Evolutionary conservation across 2,797 vertebrate genomes (phyloP).

Genomic region (Diglossa cyanea): DNA sequence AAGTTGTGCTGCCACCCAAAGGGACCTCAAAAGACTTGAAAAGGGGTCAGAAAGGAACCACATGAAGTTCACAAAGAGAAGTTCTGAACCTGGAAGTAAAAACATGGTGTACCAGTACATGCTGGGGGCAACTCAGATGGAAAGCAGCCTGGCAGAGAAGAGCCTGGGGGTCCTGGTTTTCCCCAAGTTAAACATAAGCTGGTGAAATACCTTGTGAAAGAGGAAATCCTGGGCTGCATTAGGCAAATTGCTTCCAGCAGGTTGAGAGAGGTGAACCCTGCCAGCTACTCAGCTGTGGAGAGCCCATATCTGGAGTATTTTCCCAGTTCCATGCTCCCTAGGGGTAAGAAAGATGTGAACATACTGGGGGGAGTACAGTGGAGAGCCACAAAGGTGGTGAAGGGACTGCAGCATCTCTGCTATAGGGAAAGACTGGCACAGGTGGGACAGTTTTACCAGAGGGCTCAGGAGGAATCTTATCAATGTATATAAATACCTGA

Average conservation of each 20-base stretch:
- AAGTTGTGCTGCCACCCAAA: fast-evolving
- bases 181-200: neutral
- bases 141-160: neutral
- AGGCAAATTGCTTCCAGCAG: neutral
- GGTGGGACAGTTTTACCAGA: neutral
- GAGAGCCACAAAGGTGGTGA: neutral
- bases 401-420: neutral
- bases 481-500: neutral
- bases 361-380: neutral
- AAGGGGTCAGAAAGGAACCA: neutral
- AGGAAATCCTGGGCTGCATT: neutral
- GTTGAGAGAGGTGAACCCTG: neutral
- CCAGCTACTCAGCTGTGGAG: neutral
- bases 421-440: neutral
- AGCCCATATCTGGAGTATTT: neutral
- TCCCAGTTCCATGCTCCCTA: neutral
- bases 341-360: neutral
- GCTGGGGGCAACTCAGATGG: neutral
- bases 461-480: neutral
- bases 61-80: neutral
- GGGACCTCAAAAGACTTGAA: neutral
- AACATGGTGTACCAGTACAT: fast-evolving
- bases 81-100: neutral
- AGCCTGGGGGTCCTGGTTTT: neutral
- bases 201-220: neutral